phyloP scores from a whole-genome alignment of 2,113 vertebrate species.

The Carettochelys insculpta region DNA sequence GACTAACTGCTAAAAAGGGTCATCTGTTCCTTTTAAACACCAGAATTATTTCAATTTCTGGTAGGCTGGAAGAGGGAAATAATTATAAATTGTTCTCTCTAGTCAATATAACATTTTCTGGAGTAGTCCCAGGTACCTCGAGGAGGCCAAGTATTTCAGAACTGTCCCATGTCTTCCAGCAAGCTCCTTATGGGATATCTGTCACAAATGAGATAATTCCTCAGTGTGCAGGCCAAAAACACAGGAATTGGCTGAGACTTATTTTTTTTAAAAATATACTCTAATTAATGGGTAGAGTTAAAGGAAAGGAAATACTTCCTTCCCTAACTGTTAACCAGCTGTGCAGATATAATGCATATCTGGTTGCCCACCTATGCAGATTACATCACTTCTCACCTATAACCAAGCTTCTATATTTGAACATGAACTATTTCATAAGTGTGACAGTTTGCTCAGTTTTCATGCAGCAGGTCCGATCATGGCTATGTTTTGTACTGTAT shows the following conservation, averaged over 20 bases:
- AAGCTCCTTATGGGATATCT: background rate
- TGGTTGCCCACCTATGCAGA: background rate
- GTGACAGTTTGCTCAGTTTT: background rate
- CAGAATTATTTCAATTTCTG: background rate
- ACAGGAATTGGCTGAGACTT: background rate
- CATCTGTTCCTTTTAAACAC: background rate
- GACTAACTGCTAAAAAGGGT: background rate
- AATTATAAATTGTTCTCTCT: background rate
- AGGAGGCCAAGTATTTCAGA: background rate
- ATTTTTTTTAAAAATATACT: background rate
- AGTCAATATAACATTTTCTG: background rate
- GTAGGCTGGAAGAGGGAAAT: background rate
- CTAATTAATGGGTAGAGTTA: slow-evolving; percentile 3
- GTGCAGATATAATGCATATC: background rate
- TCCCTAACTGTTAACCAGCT: background rate
- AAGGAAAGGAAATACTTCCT: slow-evolving; percentile 13
- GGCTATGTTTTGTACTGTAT: background rate
- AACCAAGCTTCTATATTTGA: background rate
- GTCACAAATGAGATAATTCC: slow-evolving; percentile 35
- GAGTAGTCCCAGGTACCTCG: background rate
- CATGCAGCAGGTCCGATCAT: background rate
- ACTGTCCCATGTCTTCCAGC: background rate
- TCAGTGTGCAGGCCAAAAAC: slow-evolving; percentile 26
- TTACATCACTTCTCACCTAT: background rate
- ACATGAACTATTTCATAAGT: background rate